These are phyloP conservation scores for Hemitrygon akajei DNA, from an alignment of 2,797 vertebrate species.

Conservation along the genomic window DNA sequence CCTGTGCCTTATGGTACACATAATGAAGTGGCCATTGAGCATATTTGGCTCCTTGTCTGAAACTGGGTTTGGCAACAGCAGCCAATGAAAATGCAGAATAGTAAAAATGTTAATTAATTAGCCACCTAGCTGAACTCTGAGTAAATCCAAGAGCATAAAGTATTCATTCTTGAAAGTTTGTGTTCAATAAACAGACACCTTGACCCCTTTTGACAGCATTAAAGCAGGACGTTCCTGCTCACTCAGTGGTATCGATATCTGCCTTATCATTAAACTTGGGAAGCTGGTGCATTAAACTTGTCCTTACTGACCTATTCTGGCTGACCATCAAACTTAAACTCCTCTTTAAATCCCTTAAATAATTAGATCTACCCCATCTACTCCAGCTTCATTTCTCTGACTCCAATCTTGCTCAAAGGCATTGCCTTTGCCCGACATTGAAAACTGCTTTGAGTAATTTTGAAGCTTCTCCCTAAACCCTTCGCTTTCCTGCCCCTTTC, in stretches of 20 bases:
- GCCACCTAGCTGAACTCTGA: slow-evolving; percentile 8
- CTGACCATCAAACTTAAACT: neutral
- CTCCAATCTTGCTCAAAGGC: neutral
- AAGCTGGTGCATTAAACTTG: neutral
- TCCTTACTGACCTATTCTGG: neutral
- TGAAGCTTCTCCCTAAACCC: neutral
- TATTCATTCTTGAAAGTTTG: neutral
- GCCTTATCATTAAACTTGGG: neutral
- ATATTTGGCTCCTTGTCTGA: neutral
- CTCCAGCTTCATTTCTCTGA: neutral
- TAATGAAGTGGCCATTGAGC: too few relatives aligned
- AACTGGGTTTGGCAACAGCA: neutral
- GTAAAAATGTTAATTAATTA: neutral
- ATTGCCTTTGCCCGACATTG: neutral
- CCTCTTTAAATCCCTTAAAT: neutral
- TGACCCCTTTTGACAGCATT: neutral
- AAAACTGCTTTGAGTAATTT: neutral
- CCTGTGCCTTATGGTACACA: too few relatives aligned
- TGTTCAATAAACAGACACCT: neutral
- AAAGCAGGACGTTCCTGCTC: neutral
- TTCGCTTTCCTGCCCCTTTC: neutral
- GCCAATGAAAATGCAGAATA: neutral
- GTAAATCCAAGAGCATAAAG: neutral
- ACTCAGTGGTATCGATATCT: neutral
- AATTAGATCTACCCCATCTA: neutral